Evolutionary conservation across 2,797 vertebrate species (phyloP).

Genomic region (Enoplosus armatus): DNA sequence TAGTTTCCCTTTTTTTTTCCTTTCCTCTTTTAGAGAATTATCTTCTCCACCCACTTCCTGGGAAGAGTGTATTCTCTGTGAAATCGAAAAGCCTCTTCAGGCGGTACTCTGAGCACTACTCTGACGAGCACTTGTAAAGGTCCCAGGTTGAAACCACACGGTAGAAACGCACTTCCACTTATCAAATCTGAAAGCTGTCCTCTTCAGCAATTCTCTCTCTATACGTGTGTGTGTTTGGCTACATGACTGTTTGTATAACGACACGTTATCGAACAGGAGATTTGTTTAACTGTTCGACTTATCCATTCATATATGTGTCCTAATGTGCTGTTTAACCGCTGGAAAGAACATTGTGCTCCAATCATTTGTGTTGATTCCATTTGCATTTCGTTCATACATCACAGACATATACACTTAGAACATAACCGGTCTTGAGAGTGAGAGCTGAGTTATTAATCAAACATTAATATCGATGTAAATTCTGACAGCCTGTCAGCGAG

Average conservation of each 20-base stretch:
- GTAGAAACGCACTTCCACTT: conserved; percentile 76
- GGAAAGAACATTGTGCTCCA: conserved; percentile 41
- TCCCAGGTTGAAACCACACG: conserved; percentile 81
- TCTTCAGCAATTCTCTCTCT: conserved; percentile 52
- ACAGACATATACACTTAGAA: conserved; percentile 64
- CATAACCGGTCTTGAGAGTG: conserved; percentile 52
- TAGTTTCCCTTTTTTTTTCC: conserved; percentile 66
- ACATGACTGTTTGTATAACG: conserved; percentile 48
- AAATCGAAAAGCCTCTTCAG: conserved; percentile 85
- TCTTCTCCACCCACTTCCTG: conserved; percentile 85
- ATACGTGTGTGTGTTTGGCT: conserved; percentile 42
- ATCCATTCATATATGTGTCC: conserved; percentile 46
- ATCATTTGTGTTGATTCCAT: conserved; percentile 56
- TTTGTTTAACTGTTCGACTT: conserved; percentile 53
- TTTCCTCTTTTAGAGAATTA: conserved; percentile 80
- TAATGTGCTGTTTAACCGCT: conserved; percentile 53
- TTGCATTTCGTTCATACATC: conserved; percentile 64
- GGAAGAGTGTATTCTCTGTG: conserved; percentile 77
- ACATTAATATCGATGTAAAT: conserved; percentile 81
- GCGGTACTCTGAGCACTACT: conserved; percentile 71
- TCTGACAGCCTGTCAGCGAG: conserved; percentile 73
- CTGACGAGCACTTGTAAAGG: conserved; percentile 77
- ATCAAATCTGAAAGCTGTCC: conserved; percentile 71
- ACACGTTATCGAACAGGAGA: conserved; percentile 50
- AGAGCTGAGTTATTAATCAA: conserved; percentile 77